Evolutionary conservation across 2,888 invertebrate species (phyloP), one percentile per base, ranked within the genome.

Genomic region (Melikaiella ostensackeni): DNA sequence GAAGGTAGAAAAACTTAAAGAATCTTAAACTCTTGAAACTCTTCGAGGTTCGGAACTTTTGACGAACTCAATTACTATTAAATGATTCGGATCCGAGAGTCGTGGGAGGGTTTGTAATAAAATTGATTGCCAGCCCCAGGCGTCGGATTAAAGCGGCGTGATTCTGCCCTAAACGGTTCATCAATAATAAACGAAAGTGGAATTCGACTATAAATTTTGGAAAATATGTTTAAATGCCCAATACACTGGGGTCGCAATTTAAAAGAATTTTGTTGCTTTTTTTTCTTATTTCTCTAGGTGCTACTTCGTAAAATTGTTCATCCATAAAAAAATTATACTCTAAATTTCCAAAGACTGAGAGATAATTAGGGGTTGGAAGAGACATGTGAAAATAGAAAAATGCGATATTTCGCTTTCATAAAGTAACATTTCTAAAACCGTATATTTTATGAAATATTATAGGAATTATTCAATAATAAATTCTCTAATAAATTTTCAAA

Each of bases 61-160:
- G 70, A 70, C 30, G 50, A 70, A 50, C 50, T 70, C 50, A 70
- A 70, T 55, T 70, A 70, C 70, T 50, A 70, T 70, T 70, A 70
- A 70, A 70, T 70, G 70, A 70, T 70, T 70, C 13, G 11, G n/a
- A 70, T 33, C 19, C 70, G 19, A 46, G 46, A 33, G 30, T 70
- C 50, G 70, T 70, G 70, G 70, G 70, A 70, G 70, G 46, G 70
- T 70, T 70, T 70, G 46, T 33, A 30, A 70, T 70, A 33, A 70
- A 70, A 70, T 70, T 70, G 70, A 70, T 70, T 70, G n/a, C 70
- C 70, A 70, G 50, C 70, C 33, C 46, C 4, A 33, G 50, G 70
- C 70, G 46, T 70, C 30, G 33, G 33, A 70, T 70, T 50, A 70
- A 70, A 70, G 70, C 50, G 70, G 70, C 33, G 70, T 50, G 70